Base-by-base conservation (phyloP, 2,113 vertebrate genomes). In the Struthio camelus region DNA sequence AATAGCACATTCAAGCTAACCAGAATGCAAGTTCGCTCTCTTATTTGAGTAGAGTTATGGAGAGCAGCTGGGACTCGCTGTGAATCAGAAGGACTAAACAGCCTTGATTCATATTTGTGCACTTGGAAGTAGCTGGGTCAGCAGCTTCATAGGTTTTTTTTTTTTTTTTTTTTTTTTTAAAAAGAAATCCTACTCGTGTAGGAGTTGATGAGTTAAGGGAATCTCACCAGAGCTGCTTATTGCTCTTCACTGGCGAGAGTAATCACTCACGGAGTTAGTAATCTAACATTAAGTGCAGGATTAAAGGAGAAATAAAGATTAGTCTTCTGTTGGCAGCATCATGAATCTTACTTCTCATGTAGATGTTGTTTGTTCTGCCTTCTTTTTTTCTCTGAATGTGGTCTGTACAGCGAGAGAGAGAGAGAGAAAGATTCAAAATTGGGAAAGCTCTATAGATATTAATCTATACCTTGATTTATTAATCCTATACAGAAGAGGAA, bases 1-100 rank as follows among this genome's bases (percentile, higher is more conserved):
- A 80, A 34, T 22, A 71, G 18, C 53, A 70, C 25, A 10, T 0
- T 0, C 36, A 64, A 86, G 1, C 25, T 67, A 2, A 1, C 38
- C 34, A 32, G 23, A 22, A 34, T 36, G 14, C 32, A 81, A 18
- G 46, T 73, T 83, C 0, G 2, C 20, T 66, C 54, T 91, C 44
- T 27, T 69, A 14, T 75, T 92, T 78, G 6, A 88, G 32, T 16
- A 56, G 17, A 56, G 19, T 71, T 81, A 27, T 0, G 11, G 36
- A 72, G 25, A 72, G 46, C 59, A 78, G 50, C 12, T 53, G 15
- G 53, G 54, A 51, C 22, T 93, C 17, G 14, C 27, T 46, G 36
- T 36, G 65, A 54, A 42, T 90, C 14, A 70, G 79, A 27, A 65
- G 2, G 30, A 66, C 42, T 71, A 48, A 69, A 88, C 11, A 84